Conservation (phyloP, 2,113 vertebrate species). For the Procapra przewalskii region DNA sequence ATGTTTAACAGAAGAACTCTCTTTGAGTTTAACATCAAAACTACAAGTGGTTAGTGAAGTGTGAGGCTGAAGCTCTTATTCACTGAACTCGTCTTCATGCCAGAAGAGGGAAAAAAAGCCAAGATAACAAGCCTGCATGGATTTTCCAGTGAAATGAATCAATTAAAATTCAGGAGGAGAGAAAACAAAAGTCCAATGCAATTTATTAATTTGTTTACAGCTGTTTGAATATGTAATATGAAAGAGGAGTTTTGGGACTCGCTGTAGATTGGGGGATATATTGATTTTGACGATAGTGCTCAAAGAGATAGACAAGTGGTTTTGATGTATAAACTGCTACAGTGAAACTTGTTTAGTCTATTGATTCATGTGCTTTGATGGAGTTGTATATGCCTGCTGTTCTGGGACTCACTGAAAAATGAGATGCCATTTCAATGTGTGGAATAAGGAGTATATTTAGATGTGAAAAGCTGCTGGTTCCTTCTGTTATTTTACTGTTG, state of each 20-base stretch:
- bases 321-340: constrained; percentile 61
- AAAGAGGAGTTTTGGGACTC: constrained; percentile 12
- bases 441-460: constrained; percentile 35
- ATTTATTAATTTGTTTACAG: constrained; percentile 71
- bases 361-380: constrained; percentile 64
- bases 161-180: constrained; percentile 65
- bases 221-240: constrained; percentile 55
- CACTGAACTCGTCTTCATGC: neutral
- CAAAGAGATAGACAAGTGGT: constrained; percentile 57
- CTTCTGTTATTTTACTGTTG: neutral
- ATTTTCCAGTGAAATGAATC: constrained; percentile 57
- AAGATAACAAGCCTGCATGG: constrained; percentile 45
- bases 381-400: constrained; percentile 58
- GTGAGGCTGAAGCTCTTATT: neutral
- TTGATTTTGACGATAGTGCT: constrained; percentile 48
- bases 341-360: constrained; percentile 58
- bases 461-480: neutral
- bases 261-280: neutral
- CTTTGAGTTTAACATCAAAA: constrained; percentile 43
- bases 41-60: constrained; percentile 41
- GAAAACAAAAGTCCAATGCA: constrained; percentile 65
- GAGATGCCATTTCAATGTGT: constrained; percentile 39
- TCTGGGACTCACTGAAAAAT: constrained; percentile 62
- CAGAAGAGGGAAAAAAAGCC: neutral
- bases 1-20: constrained; percentile 45